A percentile compares a stretch with the other conserved stretches of the same genome.
Evolutionary conservation across 37 sponge, comb jelly and placozoan species (phyloP).

Genomic region (Oopsacas minuta): DNA sequence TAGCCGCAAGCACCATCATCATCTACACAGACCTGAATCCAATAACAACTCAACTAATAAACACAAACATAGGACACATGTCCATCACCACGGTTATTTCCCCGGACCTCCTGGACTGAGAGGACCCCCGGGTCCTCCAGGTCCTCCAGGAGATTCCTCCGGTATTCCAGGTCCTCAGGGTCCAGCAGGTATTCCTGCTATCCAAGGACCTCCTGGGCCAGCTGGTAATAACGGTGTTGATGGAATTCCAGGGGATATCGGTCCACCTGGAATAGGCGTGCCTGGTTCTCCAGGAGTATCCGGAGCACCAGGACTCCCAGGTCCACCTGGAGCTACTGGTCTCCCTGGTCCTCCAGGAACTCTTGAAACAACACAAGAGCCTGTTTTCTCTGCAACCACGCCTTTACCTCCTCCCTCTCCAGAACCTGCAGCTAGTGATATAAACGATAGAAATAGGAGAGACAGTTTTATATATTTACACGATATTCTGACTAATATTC

Average conservation of each 20-base stretch:
- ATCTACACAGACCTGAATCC: no score
- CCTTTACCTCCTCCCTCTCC: not conserved
- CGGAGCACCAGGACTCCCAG: not conserved
- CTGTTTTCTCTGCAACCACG: not conserved
- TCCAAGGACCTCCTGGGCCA: not conserved
- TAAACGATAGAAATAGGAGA: not conserved
- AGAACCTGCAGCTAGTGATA: not conserved
- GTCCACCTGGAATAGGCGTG: not conserved
- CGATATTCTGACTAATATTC: not conserved
- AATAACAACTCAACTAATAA: not conserved
- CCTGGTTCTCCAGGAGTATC: not conserved
- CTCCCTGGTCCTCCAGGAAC: not conserved
- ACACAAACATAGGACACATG: not conserved
- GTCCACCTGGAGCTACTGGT: not conserved
- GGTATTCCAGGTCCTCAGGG: not conserved
- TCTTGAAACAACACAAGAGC: not conserved
- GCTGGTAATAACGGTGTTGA: not conserved
- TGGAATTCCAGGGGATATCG: not conserved
- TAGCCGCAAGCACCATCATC: no score
- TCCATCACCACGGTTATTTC: not conserved
- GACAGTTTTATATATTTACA: not conserved
- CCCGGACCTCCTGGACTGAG: not conserved
- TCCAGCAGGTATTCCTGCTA: not conserved
- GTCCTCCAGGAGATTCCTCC: not conserved
- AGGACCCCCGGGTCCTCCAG: constrained; percentile 5